A percentile compares a stretch with the other conserved stretches of the same genome.
phyloP scores from a whole-genome alignment of 2,113 vertebrate species.

The Solea solea region DNA sequence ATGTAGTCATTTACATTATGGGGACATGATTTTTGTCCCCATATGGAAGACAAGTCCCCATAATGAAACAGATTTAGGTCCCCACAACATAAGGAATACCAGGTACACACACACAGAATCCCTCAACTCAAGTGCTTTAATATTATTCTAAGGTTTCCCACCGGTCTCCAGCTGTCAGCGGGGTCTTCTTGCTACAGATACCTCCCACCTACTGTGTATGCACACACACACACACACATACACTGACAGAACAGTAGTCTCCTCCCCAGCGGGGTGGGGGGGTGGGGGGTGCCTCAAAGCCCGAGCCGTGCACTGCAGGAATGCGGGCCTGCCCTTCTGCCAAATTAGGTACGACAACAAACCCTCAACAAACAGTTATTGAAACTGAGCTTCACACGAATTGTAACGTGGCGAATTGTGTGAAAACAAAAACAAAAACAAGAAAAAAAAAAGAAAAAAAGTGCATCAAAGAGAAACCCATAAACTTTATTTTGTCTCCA shows the following conservation, averaged over 20 bases:
- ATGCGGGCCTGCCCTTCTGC: constrained; percentile 37
- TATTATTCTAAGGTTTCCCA: constrained; percentile 62
- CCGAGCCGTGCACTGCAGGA: constrained; percentile 49
- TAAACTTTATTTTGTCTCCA: constrained; percentile 3
- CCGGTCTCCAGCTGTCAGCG: constrained; percentile 68
- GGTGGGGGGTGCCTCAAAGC: constrained; percentile 19
- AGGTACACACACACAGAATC: constrained; percentile 9
- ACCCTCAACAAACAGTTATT: constrained; percentile 51
- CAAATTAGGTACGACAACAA: constrained; percentile 59
- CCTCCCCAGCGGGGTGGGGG: constrained; percentile 29
- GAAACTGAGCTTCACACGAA: constrained; percentile 11
- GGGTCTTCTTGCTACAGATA: constrained; percentile 31
- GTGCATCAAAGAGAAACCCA: not conserved
- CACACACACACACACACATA: constrained; percentile 38
- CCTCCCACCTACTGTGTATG: constrained; percentile 53
- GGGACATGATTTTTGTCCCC: too few relatives aligned
- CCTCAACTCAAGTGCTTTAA: constrained; percentile 23
- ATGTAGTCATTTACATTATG: too few relatives aligned
- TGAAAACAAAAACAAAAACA: constrained; percentile 17
- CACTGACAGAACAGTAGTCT: constrained; percentile 38
- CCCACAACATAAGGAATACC: too few relatives aligned
- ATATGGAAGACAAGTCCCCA: too few relatives aligned
- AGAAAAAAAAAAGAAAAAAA: not conserved
- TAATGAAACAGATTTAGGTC: too few relatives aligned
- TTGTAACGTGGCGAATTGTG: constrained; percentile 4